Conservation (phyloP, 2,113 vertebrate genomes). For the Mohoua ochrocephala region DNA sequence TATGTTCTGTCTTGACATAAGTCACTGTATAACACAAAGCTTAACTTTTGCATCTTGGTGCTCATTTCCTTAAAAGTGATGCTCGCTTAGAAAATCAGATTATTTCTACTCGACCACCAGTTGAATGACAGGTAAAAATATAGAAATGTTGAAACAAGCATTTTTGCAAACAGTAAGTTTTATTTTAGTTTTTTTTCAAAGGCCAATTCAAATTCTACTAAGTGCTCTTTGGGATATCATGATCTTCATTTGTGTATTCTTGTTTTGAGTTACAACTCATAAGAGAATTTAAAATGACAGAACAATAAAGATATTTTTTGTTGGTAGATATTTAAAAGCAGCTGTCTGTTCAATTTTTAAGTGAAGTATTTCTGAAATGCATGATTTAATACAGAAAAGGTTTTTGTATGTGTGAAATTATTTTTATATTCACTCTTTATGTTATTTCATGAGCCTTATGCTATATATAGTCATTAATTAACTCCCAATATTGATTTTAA, state of each 20-base stretch:
- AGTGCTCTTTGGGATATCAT: background rate
- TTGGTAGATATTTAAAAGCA: background rate
- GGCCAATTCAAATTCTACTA: background rate
- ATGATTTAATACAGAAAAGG: background rate
- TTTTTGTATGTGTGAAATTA: background rate
- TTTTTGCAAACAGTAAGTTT: background rate
- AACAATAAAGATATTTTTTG: background rate
- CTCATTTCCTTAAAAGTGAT: background rate
- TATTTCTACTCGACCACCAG: background rate
- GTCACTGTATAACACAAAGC: background rate
- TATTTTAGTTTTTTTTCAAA: background rate
- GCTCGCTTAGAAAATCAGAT: background rate
- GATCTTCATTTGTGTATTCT: background rate
- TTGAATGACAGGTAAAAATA: background rate
- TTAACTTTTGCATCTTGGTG: background rate
- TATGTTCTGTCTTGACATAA: background rate
- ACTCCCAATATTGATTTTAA: background rate
- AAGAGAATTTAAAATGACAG: background rate
- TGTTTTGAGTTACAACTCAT: background rate
- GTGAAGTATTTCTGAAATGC: background rate
- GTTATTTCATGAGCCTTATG: background rate
- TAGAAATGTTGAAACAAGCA: background rate
- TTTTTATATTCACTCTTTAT: background rate
- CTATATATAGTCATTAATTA: background rate
- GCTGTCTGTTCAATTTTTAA: background rate